phyloP scores from a whole-genome alignment of 2,888 invertebrate genomes.

The Acronicta psi region DNA sequence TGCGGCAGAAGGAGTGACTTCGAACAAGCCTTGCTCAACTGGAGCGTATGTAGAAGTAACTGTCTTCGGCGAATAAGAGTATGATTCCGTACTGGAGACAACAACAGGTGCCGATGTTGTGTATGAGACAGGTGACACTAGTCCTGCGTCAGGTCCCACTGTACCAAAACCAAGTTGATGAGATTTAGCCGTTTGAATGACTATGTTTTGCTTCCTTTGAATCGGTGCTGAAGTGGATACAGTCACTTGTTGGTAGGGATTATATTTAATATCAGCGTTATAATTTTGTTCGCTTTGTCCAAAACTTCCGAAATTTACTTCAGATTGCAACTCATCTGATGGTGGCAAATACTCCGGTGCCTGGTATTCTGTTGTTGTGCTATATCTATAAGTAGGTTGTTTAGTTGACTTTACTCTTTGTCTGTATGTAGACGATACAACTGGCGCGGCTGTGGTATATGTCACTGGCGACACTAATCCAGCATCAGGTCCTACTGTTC shows the following conservation, averaged over 20 bases:
- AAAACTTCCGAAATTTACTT: conserved; percentile 67
- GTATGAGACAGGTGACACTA: conserved; percentile 76
- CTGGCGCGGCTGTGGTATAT: conserved; percentile 74
- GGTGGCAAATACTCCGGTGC: conserved; percentile 81
- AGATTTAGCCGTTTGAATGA: conserved; percentile 78
- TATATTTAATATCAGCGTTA: conserved; percentile 61
- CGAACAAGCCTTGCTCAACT: conserved; percentile 76
- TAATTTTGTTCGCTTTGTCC: conserved; percentile 64
- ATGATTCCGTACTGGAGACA: conserved; percentile 67
- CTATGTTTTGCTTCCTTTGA: conserved; percentile 77
- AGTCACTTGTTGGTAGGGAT: conserved; percentile 69
- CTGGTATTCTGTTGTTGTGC: conserved; percentile 71
- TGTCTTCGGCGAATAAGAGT: conserved; percentile 62
- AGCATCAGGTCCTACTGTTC: conserved; percentile 83
- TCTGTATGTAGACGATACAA: conserved; percentile 67
- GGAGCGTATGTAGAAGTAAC: conserved; percentile 76
- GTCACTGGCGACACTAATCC: conserved; percentile 77
- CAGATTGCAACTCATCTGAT: conserved; percentile 59
- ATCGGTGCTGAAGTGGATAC: conserved; percentile 63
- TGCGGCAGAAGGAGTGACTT: conserved; percentile 73
- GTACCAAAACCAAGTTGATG: conserved; percentile 77
- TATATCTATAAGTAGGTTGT: conserved; percentile 64
- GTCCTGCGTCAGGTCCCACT: conserved; percentile 75
- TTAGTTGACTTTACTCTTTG: conserved; percentile 68
- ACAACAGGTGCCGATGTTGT: conserved; percentile 73